Percentiles rank a stretch among this genome's conserved stretches.
These are phyloP conservation scores for Ophonus ardosiacus DNA, from an alignment of 2,888 invertebrate genomes.

Conservation along the genomic window DNA sequence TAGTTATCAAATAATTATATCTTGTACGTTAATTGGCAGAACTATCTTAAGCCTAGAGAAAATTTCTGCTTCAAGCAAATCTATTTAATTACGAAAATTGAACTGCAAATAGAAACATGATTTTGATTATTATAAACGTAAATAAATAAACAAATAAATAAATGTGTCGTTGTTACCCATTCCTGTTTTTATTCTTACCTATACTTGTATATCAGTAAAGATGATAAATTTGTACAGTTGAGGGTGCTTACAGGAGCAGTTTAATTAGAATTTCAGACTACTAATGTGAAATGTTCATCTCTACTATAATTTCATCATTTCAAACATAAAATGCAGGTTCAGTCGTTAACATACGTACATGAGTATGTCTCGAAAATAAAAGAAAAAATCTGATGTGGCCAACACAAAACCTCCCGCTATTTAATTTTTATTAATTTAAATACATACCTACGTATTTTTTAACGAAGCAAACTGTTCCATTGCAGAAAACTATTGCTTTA, in stretches of 20 bases:
- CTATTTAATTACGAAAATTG: not conserved
- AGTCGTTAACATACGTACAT: not conserved
- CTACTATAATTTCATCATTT: not conserved
- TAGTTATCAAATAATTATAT: constrained; percentile 57
- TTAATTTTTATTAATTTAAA: too few relatives aligned
- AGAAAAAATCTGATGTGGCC: not conserved
- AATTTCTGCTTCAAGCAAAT: constrained; percentile 13
- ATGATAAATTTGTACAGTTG: too few relatives aligned
- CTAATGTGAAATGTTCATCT: not conserved
- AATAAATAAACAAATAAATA: too few relatives aligned
- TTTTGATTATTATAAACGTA: not conserved
- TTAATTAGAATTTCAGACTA: not conserved
- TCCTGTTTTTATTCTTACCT: too few relatives aligned
- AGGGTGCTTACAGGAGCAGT: not conserved
- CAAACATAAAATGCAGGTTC: not conserved
- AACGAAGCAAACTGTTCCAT: too few relatives aligned
- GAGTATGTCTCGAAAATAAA: not conserved
- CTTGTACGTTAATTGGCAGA: constrained; percentile 48
- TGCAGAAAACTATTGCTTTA: too few relatives aligned
- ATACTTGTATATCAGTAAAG: too few relatives aligned
- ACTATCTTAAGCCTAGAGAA: constrained; percentile 1
- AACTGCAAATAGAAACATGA: not conserved
- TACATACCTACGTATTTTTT: too few relatives aligned
- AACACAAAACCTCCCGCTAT: too few relatives aligned
- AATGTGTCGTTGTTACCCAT: too few relatives aligned